phyloP scores from a whole-genome alignment of 2,113 vertebrate genomes.

The Vombatus ursinus region DNA sequence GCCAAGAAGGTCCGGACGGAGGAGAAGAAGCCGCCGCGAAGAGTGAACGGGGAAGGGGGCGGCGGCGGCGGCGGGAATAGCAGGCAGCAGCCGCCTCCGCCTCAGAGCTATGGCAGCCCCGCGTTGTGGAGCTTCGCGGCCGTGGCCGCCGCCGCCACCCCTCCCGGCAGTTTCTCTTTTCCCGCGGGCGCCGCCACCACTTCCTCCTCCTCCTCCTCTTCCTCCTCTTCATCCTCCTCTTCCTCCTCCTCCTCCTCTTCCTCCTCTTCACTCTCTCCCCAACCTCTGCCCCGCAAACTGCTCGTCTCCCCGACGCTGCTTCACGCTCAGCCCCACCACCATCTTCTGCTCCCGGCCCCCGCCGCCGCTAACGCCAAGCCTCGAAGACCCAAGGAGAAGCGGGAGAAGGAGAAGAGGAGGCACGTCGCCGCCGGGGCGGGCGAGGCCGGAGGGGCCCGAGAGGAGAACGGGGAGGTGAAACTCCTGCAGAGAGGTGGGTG shows the following conservation, averaged over 20 bases:
- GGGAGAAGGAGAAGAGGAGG: constrained; percentile 86
- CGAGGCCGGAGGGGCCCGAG: constrained; percentile 83
- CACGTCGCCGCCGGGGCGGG: constrained; percentile 79
- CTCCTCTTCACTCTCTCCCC: constrained; percentile 57
- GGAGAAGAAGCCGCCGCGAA: constrained; percentile 73
- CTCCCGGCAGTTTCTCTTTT: constrained; percentile 45
- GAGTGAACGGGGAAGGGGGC: constrained; percentile 88
- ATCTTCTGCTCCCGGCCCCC: constrained; percentile 65
- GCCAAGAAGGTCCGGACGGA: constrained; percentile 75
- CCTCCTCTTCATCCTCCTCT: constrained; percentile 66
- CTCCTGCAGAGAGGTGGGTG: constrained; percentile 88
- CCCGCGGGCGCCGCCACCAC: constrained; percentile 65
- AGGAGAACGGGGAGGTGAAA: constrained; percentile 94
- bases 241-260: constrained; percentile 33
- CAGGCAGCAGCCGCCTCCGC: constrained; percentile 73
- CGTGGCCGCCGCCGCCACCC: constrained; percentile 64
- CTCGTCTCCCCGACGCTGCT: constrained; percentile 78
- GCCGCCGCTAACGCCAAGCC: constrained; percentile 79
- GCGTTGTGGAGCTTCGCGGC: constrained; percentile 86
- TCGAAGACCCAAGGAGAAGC: constrained; percentile 89
- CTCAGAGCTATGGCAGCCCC: constrained; percentile 82
- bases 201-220: constrained; percentile 30
- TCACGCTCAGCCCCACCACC: constrained; percentile 73
- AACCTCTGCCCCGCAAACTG: constrained; percentile 85
- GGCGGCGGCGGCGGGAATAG: constrained; percentile 79